These are phyloP conservation scores for Lobophora halterata DNA, from an alignment of 2,888 invertebrate species.

Conservation along the genomic window DNA sequence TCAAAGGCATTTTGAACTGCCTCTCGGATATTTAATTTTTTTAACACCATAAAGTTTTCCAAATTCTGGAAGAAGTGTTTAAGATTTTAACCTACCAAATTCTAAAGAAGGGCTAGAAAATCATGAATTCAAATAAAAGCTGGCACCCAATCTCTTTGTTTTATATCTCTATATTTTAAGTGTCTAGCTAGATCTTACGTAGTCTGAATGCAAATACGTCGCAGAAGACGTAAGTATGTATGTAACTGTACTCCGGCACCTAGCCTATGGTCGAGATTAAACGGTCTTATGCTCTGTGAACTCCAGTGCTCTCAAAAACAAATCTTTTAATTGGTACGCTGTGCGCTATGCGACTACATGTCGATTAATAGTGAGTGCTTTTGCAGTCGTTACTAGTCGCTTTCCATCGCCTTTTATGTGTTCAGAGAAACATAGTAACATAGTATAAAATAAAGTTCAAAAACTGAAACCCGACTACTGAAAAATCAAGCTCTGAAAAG, in stretches of 20 bases:
- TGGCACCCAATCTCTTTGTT: conserved; percentile 42
- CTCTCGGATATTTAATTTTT: no score
- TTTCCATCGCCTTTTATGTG: conserved; percentile 3
- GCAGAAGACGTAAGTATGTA: no score
- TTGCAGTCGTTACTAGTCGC: conserved; percentile 7
- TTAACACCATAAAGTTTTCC: no score
- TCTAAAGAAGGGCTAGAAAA: conserved; percentile 47
- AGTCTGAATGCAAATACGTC: conserved; percentile 48
- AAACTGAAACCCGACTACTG: no score
- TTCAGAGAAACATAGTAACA: conserved; percentile 10
- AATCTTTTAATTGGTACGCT: conserved; percentile 37
- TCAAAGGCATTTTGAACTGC: no score
- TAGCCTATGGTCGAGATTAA: conserved; percentile 42
- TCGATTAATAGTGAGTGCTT: no score
- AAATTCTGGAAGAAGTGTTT: no score
- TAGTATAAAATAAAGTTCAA: neutral
- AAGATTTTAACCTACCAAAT: conserved; percentile 56
- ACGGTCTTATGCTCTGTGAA: conserved; percentile 44
- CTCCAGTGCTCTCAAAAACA: conserved; percentile 32
- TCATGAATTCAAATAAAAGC: conserved; percentile 60
- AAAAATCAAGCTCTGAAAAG: conserved; percentile 2
- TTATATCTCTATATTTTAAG: conserved; percentile 42
- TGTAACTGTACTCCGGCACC: conserved; percentile 44
- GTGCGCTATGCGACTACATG: no score
- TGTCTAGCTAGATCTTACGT: conserved; percentile 52